phyloP scores from a whole-genome alignment of 2,113 vertebrate genomes.

The Calonectris borealis region DNA sequence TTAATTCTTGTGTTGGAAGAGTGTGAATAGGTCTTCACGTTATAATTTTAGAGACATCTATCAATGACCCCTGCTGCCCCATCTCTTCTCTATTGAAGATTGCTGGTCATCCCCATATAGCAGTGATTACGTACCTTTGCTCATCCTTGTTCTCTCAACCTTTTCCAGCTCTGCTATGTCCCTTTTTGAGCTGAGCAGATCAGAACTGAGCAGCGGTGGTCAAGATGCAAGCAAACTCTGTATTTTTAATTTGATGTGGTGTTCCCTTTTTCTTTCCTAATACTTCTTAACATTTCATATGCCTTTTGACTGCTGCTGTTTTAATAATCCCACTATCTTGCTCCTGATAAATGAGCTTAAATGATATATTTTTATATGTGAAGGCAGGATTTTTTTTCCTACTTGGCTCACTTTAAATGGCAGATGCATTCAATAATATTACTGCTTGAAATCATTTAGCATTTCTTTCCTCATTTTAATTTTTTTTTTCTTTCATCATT shows the following conservation, averaged over 20 bases:
- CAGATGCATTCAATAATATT: background rate
- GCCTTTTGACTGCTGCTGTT: background rate
- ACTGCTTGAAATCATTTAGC: background rate
- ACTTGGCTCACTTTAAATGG: background rate
- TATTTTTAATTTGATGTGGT: background rate
- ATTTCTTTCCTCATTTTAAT: background rate
- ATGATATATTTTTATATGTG: background rate
- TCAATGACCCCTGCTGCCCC: background rate
- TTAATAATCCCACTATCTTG: background rate
- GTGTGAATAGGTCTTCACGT: background rate
- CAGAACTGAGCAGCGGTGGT: background rate
- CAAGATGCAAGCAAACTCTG: background rate
- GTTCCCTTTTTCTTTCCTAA: background rate
- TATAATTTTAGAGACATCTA: background rate
- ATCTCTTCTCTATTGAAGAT: background rate
- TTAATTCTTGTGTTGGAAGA: background rate
- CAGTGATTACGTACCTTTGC: background rate
- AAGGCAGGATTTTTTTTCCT: background rate
- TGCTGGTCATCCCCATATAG: background rate
- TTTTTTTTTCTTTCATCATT: background rate
- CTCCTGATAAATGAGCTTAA: background rate
- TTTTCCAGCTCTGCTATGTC: background rate
- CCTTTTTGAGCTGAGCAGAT: background rate
- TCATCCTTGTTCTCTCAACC: background rate
- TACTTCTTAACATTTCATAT: background rate